These are phyloP conservation scores for Platycheirus albimanus DNA, from an alignment of 2,888 invertebrate species.

Conservation along the genomic window DNA sequence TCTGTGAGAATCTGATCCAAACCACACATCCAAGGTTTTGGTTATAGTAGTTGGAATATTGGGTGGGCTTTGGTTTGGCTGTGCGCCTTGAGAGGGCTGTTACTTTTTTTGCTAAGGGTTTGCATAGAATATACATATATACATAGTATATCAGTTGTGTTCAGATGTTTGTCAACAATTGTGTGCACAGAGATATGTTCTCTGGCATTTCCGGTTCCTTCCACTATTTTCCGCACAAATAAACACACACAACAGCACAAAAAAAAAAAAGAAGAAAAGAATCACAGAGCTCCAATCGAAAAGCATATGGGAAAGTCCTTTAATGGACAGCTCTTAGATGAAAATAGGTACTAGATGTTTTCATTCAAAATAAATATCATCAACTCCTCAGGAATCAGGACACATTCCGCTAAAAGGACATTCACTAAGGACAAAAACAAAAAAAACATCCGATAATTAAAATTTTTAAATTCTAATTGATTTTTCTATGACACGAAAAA, in stretches of 20 bases:
- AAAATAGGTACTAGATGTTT: neutral
- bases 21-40: conserved; percentile 39
- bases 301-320: conserved; percentile 43
- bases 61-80: neutral
- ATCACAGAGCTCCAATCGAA: conserved; percentile 33
- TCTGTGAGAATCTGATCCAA: conserved; percentile 28
- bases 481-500: neutral
- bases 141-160: conserved; percentile 26
- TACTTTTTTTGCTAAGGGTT: conserved; percentile 13
- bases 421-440: neutral
- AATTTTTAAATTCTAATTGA: conserved; percentile 13
- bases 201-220: conserved; percentile 47
- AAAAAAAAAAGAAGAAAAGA: neutral
- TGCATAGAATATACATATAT: neutral
- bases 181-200: conserved; percentile 45
- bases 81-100: neutral
- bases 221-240: conserved; percentile 15
- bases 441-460: neutral
- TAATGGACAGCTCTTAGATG: conserved; percentile 42
- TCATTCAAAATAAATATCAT: conserved; percentile 55
- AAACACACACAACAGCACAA: neutral
- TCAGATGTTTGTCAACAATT: conserved; percentile 59
- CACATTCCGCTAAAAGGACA: neutral
- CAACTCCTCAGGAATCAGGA: neutral
- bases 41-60: conserved; percentile 1